Base-by-base conservation (phyloP, 2,797 vertebrate genomes). In the Clarias platycephalus region DNA sequence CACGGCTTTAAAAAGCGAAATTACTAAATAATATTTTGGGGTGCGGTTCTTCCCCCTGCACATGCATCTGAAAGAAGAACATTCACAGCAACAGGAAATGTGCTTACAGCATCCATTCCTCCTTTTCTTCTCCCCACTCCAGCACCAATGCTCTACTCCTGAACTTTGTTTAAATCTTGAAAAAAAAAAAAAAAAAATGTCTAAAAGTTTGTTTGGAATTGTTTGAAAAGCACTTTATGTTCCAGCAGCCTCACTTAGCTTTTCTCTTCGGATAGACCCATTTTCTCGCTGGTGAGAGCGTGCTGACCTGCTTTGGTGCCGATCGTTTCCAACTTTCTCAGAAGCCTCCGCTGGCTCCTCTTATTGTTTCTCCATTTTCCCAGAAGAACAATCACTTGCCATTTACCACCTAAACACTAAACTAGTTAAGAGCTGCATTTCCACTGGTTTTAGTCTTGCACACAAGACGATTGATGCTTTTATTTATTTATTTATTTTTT, bases 291-390 rank as follows among this genome's bases (percentile, higher is more conserved):
- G 31, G 31, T 78, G 75, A 77, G 57, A 60, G 31, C 75, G 31
- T 77, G 60, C 60, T 77, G 75, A 62, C 75, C 75, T 62, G 75
- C 57, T 15, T 24, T 15, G 57, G 22, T 60, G 77, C 62, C 4
- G 53, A 72, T 76, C 68, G 75, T 72, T 49, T 83, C 83, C 71
- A 60, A 40, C 55, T 66, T 71, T 82, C 82, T 63, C 75, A 57
- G 58, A 63, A 85, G 74, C 84, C 58, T 80, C 55, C 20, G 31
- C 60, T 78, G 78, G 76, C 83, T 84, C 77, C 83, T 84, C 72
- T 76, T 40, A 58, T 60, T 40, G 77, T 78, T 78, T 62, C 75
- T n/a, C 57, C 31, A 5, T 8, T 62, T 78, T 34, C 75, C 57
- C 75, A 62, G 57, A 34, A 40, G 57, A 37, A n/a, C 3, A 34